A percentile compares a stretch with the other conserved stretches of the same genome.
Conservation (phyloP, 1,140 invertebrate genomes). For the Camponotus pennsylvanicus region DNA sequence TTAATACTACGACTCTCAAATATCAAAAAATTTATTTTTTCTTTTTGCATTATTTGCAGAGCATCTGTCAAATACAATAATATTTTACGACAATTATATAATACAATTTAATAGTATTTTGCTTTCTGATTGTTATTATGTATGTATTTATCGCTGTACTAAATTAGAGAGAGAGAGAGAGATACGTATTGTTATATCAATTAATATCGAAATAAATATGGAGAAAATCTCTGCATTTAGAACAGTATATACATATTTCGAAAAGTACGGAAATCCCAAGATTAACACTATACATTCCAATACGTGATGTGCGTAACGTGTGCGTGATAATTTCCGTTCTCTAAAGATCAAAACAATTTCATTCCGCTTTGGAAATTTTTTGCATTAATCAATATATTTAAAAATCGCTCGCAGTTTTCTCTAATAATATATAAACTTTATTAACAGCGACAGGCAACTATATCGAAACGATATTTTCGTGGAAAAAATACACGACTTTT, state of each 20-base stretch:
- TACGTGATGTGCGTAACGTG: conserved; percentile 4
- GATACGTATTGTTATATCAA: background rate
- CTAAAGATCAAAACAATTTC: conserved; percentile 17
- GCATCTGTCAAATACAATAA: background rate
- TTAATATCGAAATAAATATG: background rate
- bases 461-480: background rate
- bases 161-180: background rate
- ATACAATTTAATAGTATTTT: background rate
- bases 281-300: conserved; percentile 9
- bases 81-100: background rate
- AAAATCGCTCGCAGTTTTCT: background rate
- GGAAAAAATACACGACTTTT: background rate
- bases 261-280: conserved; percentile 17
- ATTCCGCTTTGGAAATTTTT: background rate
- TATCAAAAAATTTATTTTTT: background rate
- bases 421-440: background rate
- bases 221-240: background rate
- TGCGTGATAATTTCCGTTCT: background rate
- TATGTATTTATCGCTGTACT: background rate
- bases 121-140: background rate
- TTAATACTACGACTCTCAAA: background rate
- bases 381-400: background rate
- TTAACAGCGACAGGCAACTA: background rate
- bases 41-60: background rate
- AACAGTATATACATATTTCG: background rate